These are phyloP conservation scores for Pseudomyrmex gracilis DNA, from an alignment of 1,140 invertebrate genomes.

Conservation along the genomic window DNA sequence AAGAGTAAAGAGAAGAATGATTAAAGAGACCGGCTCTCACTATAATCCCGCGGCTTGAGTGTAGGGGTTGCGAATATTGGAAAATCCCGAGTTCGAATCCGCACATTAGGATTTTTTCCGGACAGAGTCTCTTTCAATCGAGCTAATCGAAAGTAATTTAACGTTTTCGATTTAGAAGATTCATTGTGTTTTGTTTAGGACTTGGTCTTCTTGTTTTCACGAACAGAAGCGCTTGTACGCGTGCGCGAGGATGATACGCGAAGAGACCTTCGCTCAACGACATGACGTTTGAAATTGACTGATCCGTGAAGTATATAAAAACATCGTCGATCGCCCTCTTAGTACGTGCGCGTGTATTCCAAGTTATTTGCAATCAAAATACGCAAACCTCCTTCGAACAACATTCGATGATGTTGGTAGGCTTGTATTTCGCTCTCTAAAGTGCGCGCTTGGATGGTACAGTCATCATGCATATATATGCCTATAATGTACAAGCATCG, in stretches of 20 bases:
- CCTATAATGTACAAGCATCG: constrained; percentile 10
- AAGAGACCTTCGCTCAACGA: not conserved
- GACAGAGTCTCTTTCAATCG: no score
- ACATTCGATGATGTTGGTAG: constrained; percentile 25
- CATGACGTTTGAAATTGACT: constrained; percentile 18
- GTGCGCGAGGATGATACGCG: not conserved
- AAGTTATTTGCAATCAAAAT: constrained; percentile 32
- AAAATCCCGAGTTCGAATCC: no score
- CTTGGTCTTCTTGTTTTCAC: not conserved
- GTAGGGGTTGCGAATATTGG: no score
- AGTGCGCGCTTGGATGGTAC: not conserved
- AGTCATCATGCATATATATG: not conserved
- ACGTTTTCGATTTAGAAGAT: not conserved
- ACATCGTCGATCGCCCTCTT: not conserved
- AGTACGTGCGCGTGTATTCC: not conserved
- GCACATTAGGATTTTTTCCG: no score
- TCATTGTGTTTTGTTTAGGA: not conserved
- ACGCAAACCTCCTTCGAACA: not conserved
- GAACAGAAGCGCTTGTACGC: not conserved
- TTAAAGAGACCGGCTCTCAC: no score
- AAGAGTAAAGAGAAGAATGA: no score
- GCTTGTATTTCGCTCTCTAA: not conserved
- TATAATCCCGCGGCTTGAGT: no score
- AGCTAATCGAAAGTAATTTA: not conserved
- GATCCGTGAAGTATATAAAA: not conserved